Evolutionary conservation across 2,888 invertebrate genomes (phyloP).

Genomic region (Trachelus stipa): DNA sequence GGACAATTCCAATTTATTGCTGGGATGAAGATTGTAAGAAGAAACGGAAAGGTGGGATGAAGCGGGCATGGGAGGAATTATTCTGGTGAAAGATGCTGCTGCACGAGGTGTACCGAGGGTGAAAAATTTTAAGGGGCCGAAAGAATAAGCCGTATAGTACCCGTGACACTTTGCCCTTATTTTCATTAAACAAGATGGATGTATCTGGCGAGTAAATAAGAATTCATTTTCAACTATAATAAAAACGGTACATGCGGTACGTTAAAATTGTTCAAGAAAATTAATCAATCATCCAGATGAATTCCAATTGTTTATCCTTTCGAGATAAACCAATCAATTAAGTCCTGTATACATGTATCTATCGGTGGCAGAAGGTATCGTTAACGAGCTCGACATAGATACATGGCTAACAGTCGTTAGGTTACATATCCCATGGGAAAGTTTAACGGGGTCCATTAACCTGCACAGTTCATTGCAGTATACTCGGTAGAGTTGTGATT

Average conservation of each 20-base stretch:
- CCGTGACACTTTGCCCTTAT: background rate
- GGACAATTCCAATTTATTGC: background rate
- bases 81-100: background rate
- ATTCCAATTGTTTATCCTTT: conserved; percentile 1
- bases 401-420: background rate
- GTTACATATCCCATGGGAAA: conserved; percentile 23
- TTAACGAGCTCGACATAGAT: background rate
- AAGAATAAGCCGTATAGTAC: background rate
- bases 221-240: background rate
- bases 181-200: background rate
- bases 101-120: background rate
- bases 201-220: background rate
- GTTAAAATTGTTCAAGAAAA: background rate
- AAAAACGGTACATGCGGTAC: background rate
- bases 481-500: conserved; percentile 8
- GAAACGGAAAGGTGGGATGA: background rate
- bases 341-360: background rate
- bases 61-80: background rate
- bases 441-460: conserved; percentile 34
- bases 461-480: conserved; percentile 30
- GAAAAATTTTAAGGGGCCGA: background rate
- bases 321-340: conserved; percentile 5
- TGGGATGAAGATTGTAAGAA: background rate
- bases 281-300: background rate
- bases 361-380: background rate